Percentiles rank a stretch among this genome's conserved stretches.
Conservation (phyloP, 2,888 invertebrate genomes). For the Linnaemya tessellans region DNA sequence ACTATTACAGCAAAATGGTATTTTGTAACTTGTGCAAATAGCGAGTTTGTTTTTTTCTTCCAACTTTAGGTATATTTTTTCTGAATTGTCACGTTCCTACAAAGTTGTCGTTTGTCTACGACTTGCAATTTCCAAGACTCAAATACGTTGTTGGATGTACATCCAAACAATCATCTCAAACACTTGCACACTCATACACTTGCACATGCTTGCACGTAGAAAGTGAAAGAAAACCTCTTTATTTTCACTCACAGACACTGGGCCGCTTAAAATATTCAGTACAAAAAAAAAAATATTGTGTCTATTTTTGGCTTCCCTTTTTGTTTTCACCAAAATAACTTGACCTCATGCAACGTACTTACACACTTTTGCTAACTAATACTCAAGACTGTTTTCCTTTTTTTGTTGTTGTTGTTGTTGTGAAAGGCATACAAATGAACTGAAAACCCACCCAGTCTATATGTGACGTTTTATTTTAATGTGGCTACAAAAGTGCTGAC, state of each 20-base stretch:
- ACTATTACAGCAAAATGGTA: not conserved
- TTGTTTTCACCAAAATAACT: constrained; percentile 46
- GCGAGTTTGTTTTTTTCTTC: constrained; percentile 2
- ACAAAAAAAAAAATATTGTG: not conserved
- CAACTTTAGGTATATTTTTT: not conserved
- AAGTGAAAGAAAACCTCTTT: constrained; percentile 50
- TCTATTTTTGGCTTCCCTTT: constrained; percentile 20
- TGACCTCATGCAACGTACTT: constrained; percentile 27
- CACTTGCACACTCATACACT: too few species aligned
- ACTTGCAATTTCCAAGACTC: constrained; percentile 60
- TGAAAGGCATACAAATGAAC: constrained; percentile 26
- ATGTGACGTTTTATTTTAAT: constrained; percentile 3
- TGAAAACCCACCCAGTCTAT: constrained; percentile 31
- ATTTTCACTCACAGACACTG: constrained; percentile 30
- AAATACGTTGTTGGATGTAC: constrained; percentile 1
- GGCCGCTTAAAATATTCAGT: constrained; percentile 22
- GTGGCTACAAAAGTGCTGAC: not conserved
- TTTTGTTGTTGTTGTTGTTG: too few species aligned
- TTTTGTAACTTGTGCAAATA: not conserved
- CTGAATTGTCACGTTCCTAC: constrained; percentile 32
- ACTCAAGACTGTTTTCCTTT: not conserved
- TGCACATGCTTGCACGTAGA: not conserved
- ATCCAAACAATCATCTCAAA: not conserved
- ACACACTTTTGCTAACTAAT: not conserved
- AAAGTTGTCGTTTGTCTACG: constrained; percentile 39